A percentile compares a stretch with the other conserved stretches of the same genome.
These are phyloP conservation scores for Epiblema foenella DNA, from an alignment of 2,888 invertebrate genomes.

Conservation along the genomic window DNA sequence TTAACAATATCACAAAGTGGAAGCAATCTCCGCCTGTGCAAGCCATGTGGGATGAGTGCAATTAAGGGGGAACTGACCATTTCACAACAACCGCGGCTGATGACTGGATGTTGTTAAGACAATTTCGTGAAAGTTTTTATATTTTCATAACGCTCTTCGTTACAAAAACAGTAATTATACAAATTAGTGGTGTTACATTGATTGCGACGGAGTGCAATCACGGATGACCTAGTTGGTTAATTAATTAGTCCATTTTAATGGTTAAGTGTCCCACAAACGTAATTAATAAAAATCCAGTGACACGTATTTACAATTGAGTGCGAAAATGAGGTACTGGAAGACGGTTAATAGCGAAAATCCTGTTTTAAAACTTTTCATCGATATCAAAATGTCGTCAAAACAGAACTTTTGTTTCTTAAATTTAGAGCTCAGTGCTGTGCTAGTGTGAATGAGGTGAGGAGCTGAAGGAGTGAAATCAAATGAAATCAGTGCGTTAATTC, in stretches of 20 bases:
- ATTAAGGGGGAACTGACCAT: slow-evolving; percentile 58
- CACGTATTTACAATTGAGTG: slow-evolving; percentile 36
- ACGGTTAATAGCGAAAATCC: slow-evolving; percentile 33
- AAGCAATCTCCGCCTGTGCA: slow-evolving; percentile 79
- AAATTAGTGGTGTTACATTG: slow-evolving; percentile 69
- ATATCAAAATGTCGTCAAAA: slow-evolving; percentile 33
- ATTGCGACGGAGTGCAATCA: slow-evolving; percentile 44
- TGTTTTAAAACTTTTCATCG: slow-evolving; percentile 39
- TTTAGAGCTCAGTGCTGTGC: slow-evolving; percentile 54
- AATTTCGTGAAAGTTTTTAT: slow-evolving; percentile 42
- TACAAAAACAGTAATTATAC: slow-evolving; percentile 50
- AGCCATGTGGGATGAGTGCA: slow-evolving; percentile 78
- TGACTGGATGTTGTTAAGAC: slow-evolving; percentile 35
- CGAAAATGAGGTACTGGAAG: slow-evolving; percentile 22
- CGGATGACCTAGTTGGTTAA: slow-evolving; percentile 35
- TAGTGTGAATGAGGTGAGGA: slow-evolving; percentile 67
- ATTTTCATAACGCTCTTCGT: slow-evolving; percentile 45
- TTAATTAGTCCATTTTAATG: slow-evolving; percentile 44
- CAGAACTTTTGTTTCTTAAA: slow-evolving; percentile 54
- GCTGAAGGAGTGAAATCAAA: slow-evolving; percentile 73
- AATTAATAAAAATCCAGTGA: slow-evolving; percentile 25
- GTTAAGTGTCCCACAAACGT: slow-evolving; percentile 43
- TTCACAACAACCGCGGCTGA: slow-evolving; percentile 54
- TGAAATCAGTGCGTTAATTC: slow-evolving; percentile 83
- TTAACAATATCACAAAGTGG: slow-evolving; percentile 71